Base-by-base conservation (phyloP, 2,797 vertebrate genomes). In the Anisognathus igniventris region DNA sequence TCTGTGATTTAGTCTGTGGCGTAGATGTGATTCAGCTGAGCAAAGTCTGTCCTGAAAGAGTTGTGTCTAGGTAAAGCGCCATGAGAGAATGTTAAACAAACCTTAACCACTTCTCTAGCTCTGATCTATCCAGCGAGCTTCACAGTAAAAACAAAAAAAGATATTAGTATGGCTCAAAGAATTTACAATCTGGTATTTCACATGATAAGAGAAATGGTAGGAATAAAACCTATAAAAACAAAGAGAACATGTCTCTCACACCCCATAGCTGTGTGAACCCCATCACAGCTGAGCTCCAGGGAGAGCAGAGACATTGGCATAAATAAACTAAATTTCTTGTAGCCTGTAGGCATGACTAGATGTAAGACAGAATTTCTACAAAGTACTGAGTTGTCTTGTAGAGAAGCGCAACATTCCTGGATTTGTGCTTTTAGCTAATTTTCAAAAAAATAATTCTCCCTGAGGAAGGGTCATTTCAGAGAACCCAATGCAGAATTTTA, bases 281-380 rank as follows among this genome's bases (percentile, higher is more conserved):
- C 17, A 42, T 42, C 73, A 66, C 9, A 54, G 17, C n/a, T 76
- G 33, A 82, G 24, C 30, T 75, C 56, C 23, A 50, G 35, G 22
- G 20, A 23, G 1, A 28, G 30, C 10, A 45, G 33, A 42, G 0
- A 4, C 5, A 37, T 10, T 35, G n/a, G 5, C 30, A 54, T 53
- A 87, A 85, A 74, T 60, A 84, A 91, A 76, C 25, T 37, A 78
- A 61, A 44, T 25, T 37, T 85, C 79, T 28, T 66, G n/a, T 50
- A 72, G 45, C 48, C 76, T 61, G 25, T 53, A 31, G 56, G 30
- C 39, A 67, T 28, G 31, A 6, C 24, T 77, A 24, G 7, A 20
- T 88, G 12, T 19, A 88, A 83, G 30, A 83, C 30, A 40, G 33
- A 50, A 61, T 64, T 88, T 70, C 27, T 66, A 48, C 15, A 70